These are phyloP conservation scores for Ibidorhyncha struthersii DNA, from an alignment of 2,113 vertebrate genomes.

Conservation along the genomic window DNA sequence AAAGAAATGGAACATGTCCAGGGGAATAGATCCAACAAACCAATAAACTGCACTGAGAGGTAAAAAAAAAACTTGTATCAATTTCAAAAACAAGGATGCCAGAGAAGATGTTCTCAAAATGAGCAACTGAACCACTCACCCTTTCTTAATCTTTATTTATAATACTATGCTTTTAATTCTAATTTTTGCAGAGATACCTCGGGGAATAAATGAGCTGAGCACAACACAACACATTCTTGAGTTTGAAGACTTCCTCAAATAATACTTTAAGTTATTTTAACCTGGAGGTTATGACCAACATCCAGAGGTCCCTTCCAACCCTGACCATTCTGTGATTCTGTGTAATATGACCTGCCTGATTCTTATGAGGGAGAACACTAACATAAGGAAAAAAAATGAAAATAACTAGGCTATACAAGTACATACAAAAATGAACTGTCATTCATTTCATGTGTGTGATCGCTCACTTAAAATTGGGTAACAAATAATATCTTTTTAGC, in stretches of 20 bases:
- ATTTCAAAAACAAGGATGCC: background rate
- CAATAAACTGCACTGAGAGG: background rate
- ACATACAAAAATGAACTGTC: background rate
- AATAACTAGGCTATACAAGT: background rate
- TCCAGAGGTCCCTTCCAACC: too few relatives aligned
- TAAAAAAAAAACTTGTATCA: background rate
- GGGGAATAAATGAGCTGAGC: background rate
- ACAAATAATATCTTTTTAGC: background rate
- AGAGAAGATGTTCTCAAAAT: background rate
- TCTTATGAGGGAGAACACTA: background rate
- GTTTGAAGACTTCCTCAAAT: background rate
- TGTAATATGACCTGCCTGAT: background rate
- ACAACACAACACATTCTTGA: background rate
- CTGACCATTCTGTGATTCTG: too few relatives aligned
- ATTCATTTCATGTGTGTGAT: background rate
- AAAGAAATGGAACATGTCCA: background rate
- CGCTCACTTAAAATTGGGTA: background rate
- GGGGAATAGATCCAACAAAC: background rate
- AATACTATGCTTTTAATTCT: constrained; percentile 15
- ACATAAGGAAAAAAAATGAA: background rate
- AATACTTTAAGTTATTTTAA: background rate
- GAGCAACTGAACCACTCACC: background rate
- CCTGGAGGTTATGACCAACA: background rate
- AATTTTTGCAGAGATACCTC: background rate
- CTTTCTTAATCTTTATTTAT: background rate